Base-by-base conservation (phyloP, 1,140 invertebrate species). In the Zophobas atratus region DNA sequence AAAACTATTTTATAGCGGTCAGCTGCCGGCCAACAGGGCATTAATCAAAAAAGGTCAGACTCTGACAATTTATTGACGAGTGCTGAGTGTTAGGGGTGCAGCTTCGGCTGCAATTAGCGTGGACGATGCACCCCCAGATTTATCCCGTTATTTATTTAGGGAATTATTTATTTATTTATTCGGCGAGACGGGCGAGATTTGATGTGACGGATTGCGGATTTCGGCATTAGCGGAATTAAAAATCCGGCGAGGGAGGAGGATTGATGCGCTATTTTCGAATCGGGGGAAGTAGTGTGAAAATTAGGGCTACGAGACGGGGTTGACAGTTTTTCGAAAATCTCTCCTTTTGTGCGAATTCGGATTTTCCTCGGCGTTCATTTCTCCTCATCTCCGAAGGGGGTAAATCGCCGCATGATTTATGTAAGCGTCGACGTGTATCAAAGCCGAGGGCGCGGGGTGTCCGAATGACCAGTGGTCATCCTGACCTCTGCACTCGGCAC, bases 1-100 rank as follows among this genome's bases (percentile, higher is more conserved):
- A 79, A 79, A 79, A 79, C 78, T 79, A 79, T 79, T 79, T 79
- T 79, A 79, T 79, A 73, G 78, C 74, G 78, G 78, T 79, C 78
- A 79, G 78, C 78, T 79, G 78, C 74, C 75, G 78, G 53, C 63
- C 78, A 76, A 79, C 78, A 76, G 56, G 75, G 67, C 78, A 79
- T 79, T 79, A 76, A 79, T 79, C 78, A 79, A 75, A 79, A 79
- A 79, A 79, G 78, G 78, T 79, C 78, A 79, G 78, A 70, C 78
- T 60, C 78, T 76, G 78, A 79, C 78, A 79, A 79, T 79, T 79
- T 79, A 79, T 79, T 76, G 78, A 79, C 78, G 78, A 79, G 78
- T 79, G 78, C 49, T 74, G 20, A 20, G 20, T 20, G 20, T 20
- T 20, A 20, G 20, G 20, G 20, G 20, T 20, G 20, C 20, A 20